These are phyloP conservation scores for Callipepla squamata DNA, from an alignment of 2,113 vertebrate genomes.

Conservation along the genomic window DNA sequence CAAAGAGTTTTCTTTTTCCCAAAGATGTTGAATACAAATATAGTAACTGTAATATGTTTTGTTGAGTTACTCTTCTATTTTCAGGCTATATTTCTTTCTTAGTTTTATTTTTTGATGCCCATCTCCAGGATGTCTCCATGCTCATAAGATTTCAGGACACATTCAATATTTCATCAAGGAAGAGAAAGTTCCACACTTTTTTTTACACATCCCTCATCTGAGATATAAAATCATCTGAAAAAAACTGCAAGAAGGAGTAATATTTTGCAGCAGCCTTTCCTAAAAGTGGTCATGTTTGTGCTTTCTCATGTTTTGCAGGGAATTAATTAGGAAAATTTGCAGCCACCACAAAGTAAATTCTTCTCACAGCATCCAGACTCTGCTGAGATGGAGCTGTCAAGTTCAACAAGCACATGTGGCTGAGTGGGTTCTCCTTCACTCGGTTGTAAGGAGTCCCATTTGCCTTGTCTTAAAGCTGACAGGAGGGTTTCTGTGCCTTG, in stretches of 20 bases:
- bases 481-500: neutral
- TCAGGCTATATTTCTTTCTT: neutral
- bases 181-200: neutral
- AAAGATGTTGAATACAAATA: neutral
- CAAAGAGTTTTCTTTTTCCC: neutral
- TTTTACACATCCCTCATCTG: neutral
- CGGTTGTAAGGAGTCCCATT: neutral
- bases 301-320: neutral
- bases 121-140: neutral
- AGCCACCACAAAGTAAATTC: neutral
- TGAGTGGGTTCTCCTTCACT: neutral
- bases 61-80: neutral
- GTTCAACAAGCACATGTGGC: neutral
- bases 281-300: neutral
- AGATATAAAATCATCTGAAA: neutral
- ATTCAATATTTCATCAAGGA: neutral
- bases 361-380: neutral
- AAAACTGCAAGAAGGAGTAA: neutral
- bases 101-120: neutral
- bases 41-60: neutral
- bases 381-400: neutral
- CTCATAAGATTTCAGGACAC: neutral
- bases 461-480: neutral
- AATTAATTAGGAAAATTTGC: neutral
- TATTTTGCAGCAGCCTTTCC: neutral